These are phyloP conservation scores for Mesoclemmys tuberculata DNA, from an alignment of 2,113 vertebrate genomes.

Conservation along the genomic window DNA sequence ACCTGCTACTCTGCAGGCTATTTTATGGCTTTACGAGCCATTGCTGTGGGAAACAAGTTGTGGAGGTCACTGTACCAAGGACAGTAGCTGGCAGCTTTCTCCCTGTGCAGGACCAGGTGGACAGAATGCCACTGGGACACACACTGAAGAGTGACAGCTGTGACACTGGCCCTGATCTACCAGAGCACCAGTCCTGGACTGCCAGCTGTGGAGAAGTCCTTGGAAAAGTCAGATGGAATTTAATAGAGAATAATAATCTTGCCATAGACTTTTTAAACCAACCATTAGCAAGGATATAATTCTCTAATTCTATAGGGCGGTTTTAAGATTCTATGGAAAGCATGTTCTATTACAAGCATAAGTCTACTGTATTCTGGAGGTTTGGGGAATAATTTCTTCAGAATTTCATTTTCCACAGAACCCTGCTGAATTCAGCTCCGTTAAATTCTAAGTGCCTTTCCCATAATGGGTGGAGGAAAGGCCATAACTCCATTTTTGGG, in stretches of 20 bases:
- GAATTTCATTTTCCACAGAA: not conserved
- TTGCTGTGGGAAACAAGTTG: not conserved
- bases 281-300: not conserved
- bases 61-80: not conserved
- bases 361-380: not conserved
- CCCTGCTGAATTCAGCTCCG: not conserved
- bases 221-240: not conserved
- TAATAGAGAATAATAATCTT: fast-evolving
- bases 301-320: not conserved
- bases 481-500: not conserved
- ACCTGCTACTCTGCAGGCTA: not conserved
- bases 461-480: not conserved
- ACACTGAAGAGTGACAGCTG: not conserved
- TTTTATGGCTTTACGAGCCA: fast-evolving
- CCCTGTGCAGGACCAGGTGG: not conserved
- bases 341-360: fast-evolving
- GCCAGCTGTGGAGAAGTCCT: not conserved
- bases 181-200: not conserved
- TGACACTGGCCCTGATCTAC: not conserved
- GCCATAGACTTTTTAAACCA: not conserved
- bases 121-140: not conserved
- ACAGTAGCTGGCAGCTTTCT: not conserved
- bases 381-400: not conserved
- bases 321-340: not conserved
- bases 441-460: not conserved